Evolutionary conservation across 1,140 invertebrate species (phyloP), one percentile per base, ranked within the genome.

Genomic region (Pteromalus puparum): DNA sequence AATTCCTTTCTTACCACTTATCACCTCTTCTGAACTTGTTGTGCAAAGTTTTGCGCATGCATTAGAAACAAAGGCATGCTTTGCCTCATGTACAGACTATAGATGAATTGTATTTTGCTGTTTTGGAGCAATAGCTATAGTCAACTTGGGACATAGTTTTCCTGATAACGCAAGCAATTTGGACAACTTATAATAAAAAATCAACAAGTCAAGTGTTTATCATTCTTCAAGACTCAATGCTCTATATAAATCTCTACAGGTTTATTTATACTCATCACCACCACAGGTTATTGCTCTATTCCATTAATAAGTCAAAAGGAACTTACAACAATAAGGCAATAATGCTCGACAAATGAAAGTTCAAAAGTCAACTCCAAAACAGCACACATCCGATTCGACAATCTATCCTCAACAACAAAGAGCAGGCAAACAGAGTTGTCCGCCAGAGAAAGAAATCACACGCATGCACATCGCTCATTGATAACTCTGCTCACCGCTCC

Each of bases 401-500:
- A 72, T 72, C 26, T 30, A 72, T n/a, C 21, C 26, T 28, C 26
- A 34, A 72, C 68, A 72, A 30, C 24, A 30, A n/a, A 72, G 26
- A 21, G 21, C 7, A 72, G 30, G 3, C 26, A 12, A 72, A 72
- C 68, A 72, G 5, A 72, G 53, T n/a, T n/a, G 53, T 61, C 21
- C 18, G 18, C 21, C 21, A 61, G 53, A 21, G 18, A 28, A 72
- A 72, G 26, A 72, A 4, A 72, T 72, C 68, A 28, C 24, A 72
- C 24, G 24, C n/a, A 15, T 73, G 70, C n/a, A 46, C 18, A n/a
- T 81, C n/a, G 34, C 15, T 78, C n/a, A 67, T 42, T 34, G 74
- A 76, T 28, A 38, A 85, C n/a, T 30, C 12, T 82, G 24, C 87
- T 89, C 87, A 92, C 92, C 92, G 88, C 24, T 92, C 91, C 42